These are phyloP conservation scores for Phalloptychus januarius DNA, from an alignment of 2,797 vertebrate genomes.

Conservation along the genomic window DNA sequence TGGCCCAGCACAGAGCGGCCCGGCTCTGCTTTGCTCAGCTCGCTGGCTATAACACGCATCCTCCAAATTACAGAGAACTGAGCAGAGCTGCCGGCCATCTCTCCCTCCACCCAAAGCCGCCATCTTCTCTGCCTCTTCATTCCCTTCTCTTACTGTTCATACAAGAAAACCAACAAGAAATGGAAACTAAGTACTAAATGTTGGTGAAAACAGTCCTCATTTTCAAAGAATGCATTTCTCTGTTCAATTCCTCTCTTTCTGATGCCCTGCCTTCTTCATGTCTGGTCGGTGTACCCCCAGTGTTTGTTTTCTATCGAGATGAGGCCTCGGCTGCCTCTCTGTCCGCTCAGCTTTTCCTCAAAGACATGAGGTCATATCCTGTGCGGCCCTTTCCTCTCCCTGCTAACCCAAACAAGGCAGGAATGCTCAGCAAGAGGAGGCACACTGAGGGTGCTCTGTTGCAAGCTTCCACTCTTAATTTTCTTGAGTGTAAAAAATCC, in stretches of 20 bases:
- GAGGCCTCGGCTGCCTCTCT: conserved; percentile 73
- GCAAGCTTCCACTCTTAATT: conserved; percentile 22
- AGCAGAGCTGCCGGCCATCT: conserved; percentile 72
- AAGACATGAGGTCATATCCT: conserved; percentile 87
- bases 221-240: conserved; percentile 1
- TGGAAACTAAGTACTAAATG: not conserved
- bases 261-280: conserved; percentile 20
- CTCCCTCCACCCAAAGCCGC: conserved; percentile 73
- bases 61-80: conserved; percentile 83
- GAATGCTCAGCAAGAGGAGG: conserved; percentile 61
- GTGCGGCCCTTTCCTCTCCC: conserved; percentile 80
- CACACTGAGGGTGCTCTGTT: conserved; percentile 66
- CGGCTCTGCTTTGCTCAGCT: conserved; percentile 69
- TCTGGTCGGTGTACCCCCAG: conserved; percentile 40
- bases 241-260: not conserved
- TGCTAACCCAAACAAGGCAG: conserved; percentile 83
- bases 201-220: not conserved
- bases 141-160: conserved; percentile 40
- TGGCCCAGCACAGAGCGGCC: conserved; percentile 77
- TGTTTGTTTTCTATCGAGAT: conserved; percentile 74
- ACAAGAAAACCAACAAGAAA: conserved; percentile 20
- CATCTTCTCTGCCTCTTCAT: conserved; percentile 69
- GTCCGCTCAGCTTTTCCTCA: conserved; percentile 78
- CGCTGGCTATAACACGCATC: conserved; percentile 62
- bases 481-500: conserved; percentile 17